Base-by-base conservation (phyloP, 2,888 invertebrate genomes). In the Steinernema scapterisci region DNA sequence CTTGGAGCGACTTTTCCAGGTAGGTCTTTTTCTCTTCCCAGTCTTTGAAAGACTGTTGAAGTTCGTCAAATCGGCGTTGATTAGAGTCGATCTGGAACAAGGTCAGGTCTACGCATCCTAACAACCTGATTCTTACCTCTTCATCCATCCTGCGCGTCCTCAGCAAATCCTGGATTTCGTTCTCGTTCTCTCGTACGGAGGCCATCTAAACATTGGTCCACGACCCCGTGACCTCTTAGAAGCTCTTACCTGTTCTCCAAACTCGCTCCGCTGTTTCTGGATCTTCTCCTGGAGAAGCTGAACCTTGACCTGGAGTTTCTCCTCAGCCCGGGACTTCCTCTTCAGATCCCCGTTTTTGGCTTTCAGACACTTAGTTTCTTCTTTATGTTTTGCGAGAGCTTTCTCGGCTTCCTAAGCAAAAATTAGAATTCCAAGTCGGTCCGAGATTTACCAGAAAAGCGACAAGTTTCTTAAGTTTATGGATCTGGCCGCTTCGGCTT, bases 301-400 rank as follows among this genome's bases (percentile, higher is more conserved):
- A 3, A 82, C 44, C 70, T 77, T 77, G 13, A 73, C 56, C 23
- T 79, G 74, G 70, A 80, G 52, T 13, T 56, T 71, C 75, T 80
- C 44, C 70, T 77, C 76, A 71, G 81, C 31, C 6, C 7, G 16
- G 25, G 16, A 25, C n/a, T 63, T 63, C 63, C 31, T 63, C 31
- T 38, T 25, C 63, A 63, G 38, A 27, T 9, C 13, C 3, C 1
- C 27, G 16, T 63, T 31, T 27, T 63, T 63, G 1, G 7, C 31
- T 31, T 63, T 63, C n/a, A n/a, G n/a, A n/a, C n/a, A n/a, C n/a
- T n/a, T n/a, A n/a, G n/a, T n/a, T 27, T 63, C 63, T 11, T 11
- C 16, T 25, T 27, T 21, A 16, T 63, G 31, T 1, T 63, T 21
- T 25, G 27, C 63, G 63, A 63, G 27, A 3, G 63, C 63, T 25